These are phyloP conservation scores for Porites divaricata DNA, from an alignment of 92 coral and sea anemone species.

Conservation along the genomic window DNA sequence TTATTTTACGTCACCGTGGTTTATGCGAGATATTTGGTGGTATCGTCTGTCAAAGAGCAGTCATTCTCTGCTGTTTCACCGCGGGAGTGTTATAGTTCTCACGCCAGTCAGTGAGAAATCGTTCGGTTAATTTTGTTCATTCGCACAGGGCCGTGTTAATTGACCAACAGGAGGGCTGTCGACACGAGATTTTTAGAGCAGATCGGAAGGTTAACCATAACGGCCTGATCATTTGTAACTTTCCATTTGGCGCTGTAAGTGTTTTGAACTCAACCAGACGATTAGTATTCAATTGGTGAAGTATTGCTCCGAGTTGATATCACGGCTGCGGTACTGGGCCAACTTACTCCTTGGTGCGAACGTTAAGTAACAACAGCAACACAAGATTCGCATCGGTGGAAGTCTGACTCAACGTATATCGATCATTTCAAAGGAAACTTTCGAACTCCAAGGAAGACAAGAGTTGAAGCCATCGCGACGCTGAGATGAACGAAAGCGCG, in stretches of 20 bases:
- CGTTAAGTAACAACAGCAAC: neutral
- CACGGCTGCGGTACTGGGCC: constrained; percentile 21
- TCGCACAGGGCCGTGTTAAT: neutral
- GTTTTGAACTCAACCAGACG: constrained; percentile 13
- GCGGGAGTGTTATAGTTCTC: neutral
- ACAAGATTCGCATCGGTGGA: neutral
- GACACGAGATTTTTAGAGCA: neutral
- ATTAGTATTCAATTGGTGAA: constrained; percentile 21
- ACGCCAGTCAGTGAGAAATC: constrained; percentile 23
- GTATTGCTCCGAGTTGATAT: constrained; percentile 12
- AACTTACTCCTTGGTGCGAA: constrained; percentile 11
- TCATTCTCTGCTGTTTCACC: neutral
- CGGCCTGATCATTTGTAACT: neutral
- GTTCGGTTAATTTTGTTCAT: constrained; percentile 1
- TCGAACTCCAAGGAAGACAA: neutral
- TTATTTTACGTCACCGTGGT: constrained; percentile 18
- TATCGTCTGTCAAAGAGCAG: constrained; percentile 14
- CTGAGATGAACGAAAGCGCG: constrained; percentile 8
- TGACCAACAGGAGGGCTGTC: constrained; percentile 10
- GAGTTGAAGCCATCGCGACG: neutral
- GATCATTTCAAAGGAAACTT: neutral
- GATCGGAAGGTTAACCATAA: neutral
- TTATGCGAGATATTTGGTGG: constrained; percentile 22
- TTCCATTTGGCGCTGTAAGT: neutral
- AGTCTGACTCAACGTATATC: neutral